Percentiles rank a stretch among this genome's conserved stretches.
Conservation (phyloP, 2,113 vertebrate species). For the Choloepus hoffmanni region DNA sequence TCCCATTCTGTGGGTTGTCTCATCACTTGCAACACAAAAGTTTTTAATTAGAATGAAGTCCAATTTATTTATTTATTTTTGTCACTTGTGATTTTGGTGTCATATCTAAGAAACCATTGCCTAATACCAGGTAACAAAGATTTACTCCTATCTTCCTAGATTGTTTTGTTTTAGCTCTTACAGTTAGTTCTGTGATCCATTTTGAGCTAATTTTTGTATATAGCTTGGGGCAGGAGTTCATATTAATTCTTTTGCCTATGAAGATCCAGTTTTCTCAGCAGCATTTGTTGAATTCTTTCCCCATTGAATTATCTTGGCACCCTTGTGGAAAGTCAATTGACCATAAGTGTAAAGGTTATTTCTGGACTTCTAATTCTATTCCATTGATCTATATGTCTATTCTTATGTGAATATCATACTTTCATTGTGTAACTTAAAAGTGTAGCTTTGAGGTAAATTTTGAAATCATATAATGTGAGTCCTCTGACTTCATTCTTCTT, state of each 20-base stretch:
- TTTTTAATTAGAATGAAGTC: too few species aligned
- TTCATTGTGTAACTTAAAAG: background rate
- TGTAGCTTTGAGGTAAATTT: background rate
- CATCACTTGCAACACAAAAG: background rate
- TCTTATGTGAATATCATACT: background rate
- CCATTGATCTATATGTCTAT: background rate
- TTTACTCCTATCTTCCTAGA: background rate
- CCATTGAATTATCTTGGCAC: background rate
- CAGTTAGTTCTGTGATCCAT: background rate
- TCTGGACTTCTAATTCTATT: background rate
- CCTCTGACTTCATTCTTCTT: background rate
- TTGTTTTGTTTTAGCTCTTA: background rate
- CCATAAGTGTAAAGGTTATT: background rate
- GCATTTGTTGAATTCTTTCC: background rate
- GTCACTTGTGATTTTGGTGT: too few species aligned
- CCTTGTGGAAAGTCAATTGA: background rate
- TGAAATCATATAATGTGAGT: conserved; percentile 11
- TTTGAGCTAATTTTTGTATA: background rate
- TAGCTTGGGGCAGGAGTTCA: background rate
- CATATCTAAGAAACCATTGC: background rate
- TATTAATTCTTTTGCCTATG: background rate
- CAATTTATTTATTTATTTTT: too few species aligned
- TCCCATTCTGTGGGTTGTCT: background rate
- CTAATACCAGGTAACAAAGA: background rate
- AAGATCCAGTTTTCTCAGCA: background rate